Conservation (phyloP, 2,888 invertebrate species). For the Drosophila fulvimacula region DNA sequence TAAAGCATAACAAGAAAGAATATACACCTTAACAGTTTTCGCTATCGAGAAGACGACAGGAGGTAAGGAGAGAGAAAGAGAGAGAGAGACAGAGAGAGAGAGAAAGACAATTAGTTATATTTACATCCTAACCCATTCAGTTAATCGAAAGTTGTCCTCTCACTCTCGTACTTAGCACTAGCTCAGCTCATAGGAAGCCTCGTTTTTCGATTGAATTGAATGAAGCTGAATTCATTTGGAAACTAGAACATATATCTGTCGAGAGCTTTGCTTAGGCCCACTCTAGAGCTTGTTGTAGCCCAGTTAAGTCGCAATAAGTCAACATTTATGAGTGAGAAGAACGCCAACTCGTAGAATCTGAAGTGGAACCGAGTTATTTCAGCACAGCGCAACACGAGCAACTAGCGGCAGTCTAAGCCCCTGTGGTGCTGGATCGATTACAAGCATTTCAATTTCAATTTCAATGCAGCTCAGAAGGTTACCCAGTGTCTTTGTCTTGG, state of each 20-base stretch:
- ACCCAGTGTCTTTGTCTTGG: constrained; percentile 17
- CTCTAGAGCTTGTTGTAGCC: background rate
- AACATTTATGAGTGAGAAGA: background rate
- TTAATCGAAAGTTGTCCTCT: background rate
- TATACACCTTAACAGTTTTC: too few relatives aligned
- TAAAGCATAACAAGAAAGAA: too few relatives aligned
- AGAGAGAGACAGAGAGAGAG: background rate
- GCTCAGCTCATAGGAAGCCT: background rate
- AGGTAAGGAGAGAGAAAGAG: too few relatives aligned
- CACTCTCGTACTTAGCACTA: background rate
- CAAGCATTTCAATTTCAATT: constrained; percentile 34
- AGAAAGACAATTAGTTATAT: too few relatives aligned
- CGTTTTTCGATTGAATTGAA: background rate
- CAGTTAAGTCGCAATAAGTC: background rate
- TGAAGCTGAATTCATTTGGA: background rate
- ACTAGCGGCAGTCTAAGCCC: background rate
- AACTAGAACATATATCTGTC: background rate
- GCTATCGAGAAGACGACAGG: too few relatives aligned
- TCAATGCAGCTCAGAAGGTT: constrained; percentile 46
- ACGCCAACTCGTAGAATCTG: background rate
- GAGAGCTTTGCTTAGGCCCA: background rate
- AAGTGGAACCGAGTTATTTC: constrained; percentile 8
- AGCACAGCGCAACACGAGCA: background rate
- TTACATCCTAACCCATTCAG: too few relatives aligned
- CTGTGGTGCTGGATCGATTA: constrained; percentile 23